Evolutionary conservation across 92 coral and sea anemone genomes (phyloP).

Genomic region (Pocillopora meandrina): DNA sequence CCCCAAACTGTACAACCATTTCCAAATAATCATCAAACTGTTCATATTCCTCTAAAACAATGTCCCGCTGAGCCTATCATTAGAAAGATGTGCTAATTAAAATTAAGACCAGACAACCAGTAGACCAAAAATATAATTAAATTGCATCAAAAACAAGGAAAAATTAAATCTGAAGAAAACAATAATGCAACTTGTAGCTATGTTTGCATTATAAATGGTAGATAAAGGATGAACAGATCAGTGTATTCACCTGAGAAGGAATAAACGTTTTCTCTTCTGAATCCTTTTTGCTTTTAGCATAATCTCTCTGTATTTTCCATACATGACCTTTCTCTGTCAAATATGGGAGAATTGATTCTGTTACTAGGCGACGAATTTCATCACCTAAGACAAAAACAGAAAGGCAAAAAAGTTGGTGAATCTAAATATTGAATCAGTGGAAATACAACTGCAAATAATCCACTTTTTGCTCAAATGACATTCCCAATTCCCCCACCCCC

Average conservation of each 20-base stretch:
- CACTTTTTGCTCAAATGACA: no score
- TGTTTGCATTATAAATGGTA: no score
- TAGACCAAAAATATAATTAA: not conserved
- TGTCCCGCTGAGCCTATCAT: slow-evolving; percentile 80
- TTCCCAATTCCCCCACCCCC: no score
- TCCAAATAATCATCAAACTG: slow-evolving; percentile 98
- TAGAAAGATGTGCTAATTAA: not conserved
- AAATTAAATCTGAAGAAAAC: not conserved
- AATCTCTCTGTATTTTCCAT: slow-evolving; percentile 76
- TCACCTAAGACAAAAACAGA: slow-evolving; percentile 61
- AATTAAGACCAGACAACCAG: not conserved
- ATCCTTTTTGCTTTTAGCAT: slow-evolving; percentile 79
- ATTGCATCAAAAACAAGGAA: not conserved
- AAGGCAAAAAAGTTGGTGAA: not conserved
- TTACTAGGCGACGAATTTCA: slow-evolving; percentile 90
- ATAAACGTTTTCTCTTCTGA: slow-evolving; percentile 47
- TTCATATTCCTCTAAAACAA: slow-evolving; percentile 92
- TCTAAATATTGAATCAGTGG: not conserved
- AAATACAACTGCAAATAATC: no score
- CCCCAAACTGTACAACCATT: slow-evolving; percentile 99
- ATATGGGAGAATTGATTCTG: slow-evolving; percentile 89
- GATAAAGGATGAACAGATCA: no score
- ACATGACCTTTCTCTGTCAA: slow-evolving; percentile 78
- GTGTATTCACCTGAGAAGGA: slow-evolving; percentile 78
- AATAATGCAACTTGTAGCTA: not conserved